These are phyloP conservation scores for Marasmarcha lunaedactyla DNA, from an alignment of 2,888 invertebrate genomes.

Conservation along the genomic window DNA sequence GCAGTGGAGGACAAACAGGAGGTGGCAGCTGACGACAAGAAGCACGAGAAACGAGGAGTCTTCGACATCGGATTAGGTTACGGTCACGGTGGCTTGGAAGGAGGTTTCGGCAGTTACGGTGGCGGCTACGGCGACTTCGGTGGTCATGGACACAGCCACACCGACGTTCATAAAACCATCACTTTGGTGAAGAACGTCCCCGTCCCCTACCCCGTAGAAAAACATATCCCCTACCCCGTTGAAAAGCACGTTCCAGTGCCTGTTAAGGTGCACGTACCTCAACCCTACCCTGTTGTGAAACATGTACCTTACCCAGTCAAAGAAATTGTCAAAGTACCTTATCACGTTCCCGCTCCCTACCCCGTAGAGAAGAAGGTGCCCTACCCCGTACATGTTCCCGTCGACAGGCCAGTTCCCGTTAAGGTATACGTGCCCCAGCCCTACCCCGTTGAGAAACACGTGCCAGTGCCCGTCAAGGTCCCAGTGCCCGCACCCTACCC, in stretches of 20 bases:
- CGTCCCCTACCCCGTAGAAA: conserved; percentile 80
- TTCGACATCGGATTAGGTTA: conserved; percentile 67
- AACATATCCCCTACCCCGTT: conserved; percentile 76
- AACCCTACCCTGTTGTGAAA: conserved; percentile 76
- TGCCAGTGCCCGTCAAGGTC: conserved; percentile 76
- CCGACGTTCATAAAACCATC: conserved; percentile 74
- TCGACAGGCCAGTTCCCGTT: conserved; percentile 62
- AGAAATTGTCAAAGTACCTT: conserved; percentile 70
- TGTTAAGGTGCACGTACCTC: conserved; percentile 76
- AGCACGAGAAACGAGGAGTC: conserved; percentile 74
- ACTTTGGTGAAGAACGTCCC: conserved; percentile 82
- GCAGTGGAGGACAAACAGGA: conserved; percentile 68
- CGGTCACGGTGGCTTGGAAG: conserved; percentile 32
- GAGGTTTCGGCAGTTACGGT: conserved; percentile 24
- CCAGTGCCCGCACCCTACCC: conserved; percentile 78
- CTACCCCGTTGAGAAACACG: conserved; percentile 72
- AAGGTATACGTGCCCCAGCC: conserved; percentile 70
- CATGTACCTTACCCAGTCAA: conserved; percentile 77
- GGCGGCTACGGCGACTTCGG: conserved; percentile 31
- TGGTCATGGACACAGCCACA: conserved; percentile 46
- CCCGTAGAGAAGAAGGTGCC: conserved; percentile 74
- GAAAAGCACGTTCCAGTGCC: conserved; percentile 73
- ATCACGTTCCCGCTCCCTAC: conserved; percentile 77
- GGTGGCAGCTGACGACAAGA: conserved; percentile 71
- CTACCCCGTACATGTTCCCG: conserved; percentile 63